Base-by-base conservation (phyloP, 2,888 invertebrate species). In the Crossocerus cetratus region DNA sequence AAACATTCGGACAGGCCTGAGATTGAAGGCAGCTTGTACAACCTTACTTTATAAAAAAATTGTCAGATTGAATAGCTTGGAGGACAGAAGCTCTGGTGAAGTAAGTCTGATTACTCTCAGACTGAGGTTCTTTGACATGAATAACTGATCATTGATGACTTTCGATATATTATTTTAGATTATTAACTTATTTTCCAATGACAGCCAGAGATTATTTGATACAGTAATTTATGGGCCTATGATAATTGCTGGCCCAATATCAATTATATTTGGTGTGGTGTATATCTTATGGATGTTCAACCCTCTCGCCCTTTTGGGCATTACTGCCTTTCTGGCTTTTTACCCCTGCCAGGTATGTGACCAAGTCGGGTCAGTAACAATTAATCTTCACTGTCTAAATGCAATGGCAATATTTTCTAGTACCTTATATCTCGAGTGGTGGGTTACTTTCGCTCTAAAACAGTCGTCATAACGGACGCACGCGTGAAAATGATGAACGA, bases 401-500 rank as follows among this genome's bases (percentile, higher is more conserved):
- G 23, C 56, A 14, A 62, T 32, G 13, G 21, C 1, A 5, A 18
- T 57, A 11, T 54, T 56, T 77, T 86, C 3, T 83, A 92, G 92
- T 91, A 91, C 82, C 73, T 88, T 4, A 86, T 92, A 55, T 91
- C 91, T 1, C 89, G 90, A 43, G 75, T 90, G 62, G 90, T 87
- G 49, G 90, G 91, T 42, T 87, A 90, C 65, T 88, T 84, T 67
- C 85, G 83, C 44, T 72, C 72, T n/a, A 84, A 78, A 23, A 76
- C 83, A 1, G 76, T 86, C 8, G 79, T 75, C 49, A 72, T 86
- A 53, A 83, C 87, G 2, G 88, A 86, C 55, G 63, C 89, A 69
- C 87, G 92, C 68, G 89, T 93, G 3, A 90, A 91, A 45, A 87
- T 92, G 71, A 92, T 93, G 87, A 92, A 91, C 63, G 94, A 94